A percentile compares a stretch with the other conserved stretches of the same genome.
These are phyloP conservation scores for Drosophila ironensis DNA, from an alignment of 1,140 invertebrate species.

Conservation along the genomic window DNA sequence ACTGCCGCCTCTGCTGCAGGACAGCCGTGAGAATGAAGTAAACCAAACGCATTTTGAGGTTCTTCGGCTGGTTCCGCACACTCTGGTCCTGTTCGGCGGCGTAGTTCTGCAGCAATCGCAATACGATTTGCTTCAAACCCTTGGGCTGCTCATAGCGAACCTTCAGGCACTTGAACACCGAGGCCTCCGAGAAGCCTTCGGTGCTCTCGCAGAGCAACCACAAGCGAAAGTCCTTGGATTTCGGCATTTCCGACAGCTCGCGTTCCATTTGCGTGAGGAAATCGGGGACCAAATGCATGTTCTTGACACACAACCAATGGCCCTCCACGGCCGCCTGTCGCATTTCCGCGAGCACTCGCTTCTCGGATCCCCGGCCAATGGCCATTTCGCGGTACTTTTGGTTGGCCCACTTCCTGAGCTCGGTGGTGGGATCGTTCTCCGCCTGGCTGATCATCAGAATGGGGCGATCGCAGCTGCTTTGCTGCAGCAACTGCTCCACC, in stretches of 20 bases:
- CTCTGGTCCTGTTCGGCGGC: constrained; percentile 33
- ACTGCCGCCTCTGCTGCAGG: constrained; percentile 93
- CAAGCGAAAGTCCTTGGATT: constrained; percentile 87
- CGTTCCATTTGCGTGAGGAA: constrained; percentile 90
- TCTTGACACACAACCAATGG: constrained; percentile 86
- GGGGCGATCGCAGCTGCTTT: constrained; percentile 84
- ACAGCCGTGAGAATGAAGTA: constrained; percentile 87
- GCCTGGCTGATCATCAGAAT: constrained; percentile 89
- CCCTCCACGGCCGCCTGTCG: constrained; percentile 59
- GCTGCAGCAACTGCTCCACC: constrained; percentile 70
- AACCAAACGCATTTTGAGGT: constrained; percentile 78
- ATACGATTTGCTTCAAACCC: constrained; percentile 85
- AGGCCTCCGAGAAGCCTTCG: constrained; percentile 56
- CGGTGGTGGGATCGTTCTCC: constrained; percentile 92
- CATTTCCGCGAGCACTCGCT: constrained; percentile 40
- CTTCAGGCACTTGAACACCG: constrained; percentile 84
- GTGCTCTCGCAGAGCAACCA: constrained; percentile 87
- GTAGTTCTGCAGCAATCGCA: constrained; percentile 82
- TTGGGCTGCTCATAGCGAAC: constrained; percentile 92
- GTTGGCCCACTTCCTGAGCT: constrained; percentile 84
- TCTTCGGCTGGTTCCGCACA: constrained; percentile 59
- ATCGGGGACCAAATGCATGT: constrained; percentile 92
- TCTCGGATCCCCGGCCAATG: constrained; percentile 71
- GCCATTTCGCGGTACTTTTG: constrained; percentile 83
- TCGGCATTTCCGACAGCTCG: constrained; percentile 85